phyloP scores from a whole-genome alignment of 92 coral and sea anemone genomes.

The Zoanthus gigantus region DNA sequence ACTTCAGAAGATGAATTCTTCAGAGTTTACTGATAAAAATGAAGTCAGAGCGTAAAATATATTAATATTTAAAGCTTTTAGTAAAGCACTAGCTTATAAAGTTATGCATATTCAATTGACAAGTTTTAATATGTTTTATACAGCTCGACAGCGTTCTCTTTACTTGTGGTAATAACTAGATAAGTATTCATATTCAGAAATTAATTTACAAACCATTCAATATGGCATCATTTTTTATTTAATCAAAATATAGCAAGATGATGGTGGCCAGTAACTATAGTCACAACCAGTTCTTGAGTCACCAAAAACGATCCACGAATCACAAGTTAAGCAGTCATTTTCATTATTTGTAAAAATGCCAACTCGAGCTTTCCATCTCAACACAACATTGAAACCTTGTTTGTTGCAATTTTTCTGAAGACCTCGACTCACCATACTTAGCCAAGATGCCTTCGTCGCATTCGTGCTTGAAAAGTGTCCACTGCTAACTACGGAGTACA shows the following conservation, averaged over 20 bases:
- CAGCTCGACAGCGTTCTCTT: too few relatives aligned
- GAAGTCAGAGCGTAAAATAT: too few relatives aligned
- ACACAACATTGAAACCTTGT: constrained; percentile 1
- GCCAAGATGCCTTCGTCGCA: background rate
- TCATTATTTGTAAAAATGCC: constrained; percentile 1
- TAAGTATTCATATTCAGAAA: too few relatives aligned
- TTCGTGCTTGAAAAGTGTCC: background rate
- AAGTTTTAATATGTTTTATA: too few relatives aligned
- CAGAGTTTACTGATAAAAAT: too few relatives aligned
- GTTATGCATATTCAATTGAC: too few relatives aligned
- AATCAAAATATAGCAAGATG: constrained; percentile 15
- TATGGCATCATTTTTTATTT: background rate
- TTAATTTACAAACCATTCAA: too few relatives aligned
- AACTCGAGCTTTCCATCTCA: background rate
- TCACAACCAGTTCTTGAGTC: background rate
- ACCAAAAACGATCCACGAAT: constrained; percentile 22
- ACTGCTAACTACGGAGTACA: constrained; percentile 17
- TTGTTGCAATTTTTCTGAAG: constrained; percentile 4
- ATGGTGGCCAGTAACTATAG: background rate
- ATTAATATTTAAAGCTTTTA: too few relatives aligned
- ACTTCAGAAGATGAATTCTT: too few relatives aligned
- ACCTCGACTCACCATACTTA: background rate
- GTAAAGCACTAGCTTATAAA: too few relatives aligned
- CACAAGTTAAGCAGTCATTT: background rate
- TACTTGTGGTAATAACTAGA: too few relatives aligned